Evolutionary conservation across 2,113 vertebrate genomes (phyloP), one percentile per base, ranked within the genome.

Genomic region (Butorides virescens): DNA sequence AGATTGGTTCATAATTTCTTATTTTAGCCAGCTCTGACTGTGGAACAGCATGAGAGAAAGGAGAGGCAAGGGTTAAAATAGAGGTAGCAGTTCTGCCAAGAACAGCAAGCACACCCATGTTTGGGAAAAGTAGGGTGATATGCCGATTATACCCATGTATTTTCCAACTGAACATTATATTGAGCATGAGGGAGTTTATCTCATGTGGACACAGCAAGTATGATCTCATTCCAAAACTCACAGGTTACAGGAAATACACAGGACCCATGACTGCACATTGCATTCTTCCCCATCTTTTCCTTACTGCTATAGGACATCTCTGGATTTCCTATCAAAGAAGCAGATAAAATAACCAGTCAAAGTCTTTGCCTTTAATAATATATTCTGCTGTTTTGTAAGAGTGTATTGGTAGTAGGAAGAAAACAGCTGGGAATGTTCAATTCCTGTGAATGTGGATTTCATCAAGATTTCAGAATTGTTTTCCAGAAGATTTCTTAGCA

Each of bases 401-500:
- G 7, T 42, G 18, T n/a, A 52, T 50, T 49, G 50, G 47, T 68
- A 61, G 23, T 21, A 90, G 58, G 8, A 93, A 23, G 29, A 88
- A 86, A 93, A 62, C 15, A 81, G 50, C 17, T 74, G 68, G 63
- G 25, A 90, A 92, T 23, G 53, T 18, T 76, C 37, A 84, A 46
- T 53, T 86, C 32, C 37, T 83, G n/a, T 58, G 42, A 73, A 58
- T 50, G 36, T 36, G 63, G 68, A 83, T 88, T 90, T 77, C 83
- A 61, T 88, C 46, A 73, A 65, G 50, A 88, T 61, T 92, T 88
- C 83, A 84, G 55, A 66, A 82, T 62, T 66, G 32, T 76, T 93
- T 88, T 53, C 71, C 42, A 70, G 58, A 66, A 71, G 22, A 75
- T 65, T 92, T 88, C 67, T 52, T 26, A 70, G 32, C 19, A 73